These are phyloP conservation scores for Falcaria lacertinaria DNA, from an alignment of 2,888 invertebrate species.

Conservation along the genomic window DNA sequence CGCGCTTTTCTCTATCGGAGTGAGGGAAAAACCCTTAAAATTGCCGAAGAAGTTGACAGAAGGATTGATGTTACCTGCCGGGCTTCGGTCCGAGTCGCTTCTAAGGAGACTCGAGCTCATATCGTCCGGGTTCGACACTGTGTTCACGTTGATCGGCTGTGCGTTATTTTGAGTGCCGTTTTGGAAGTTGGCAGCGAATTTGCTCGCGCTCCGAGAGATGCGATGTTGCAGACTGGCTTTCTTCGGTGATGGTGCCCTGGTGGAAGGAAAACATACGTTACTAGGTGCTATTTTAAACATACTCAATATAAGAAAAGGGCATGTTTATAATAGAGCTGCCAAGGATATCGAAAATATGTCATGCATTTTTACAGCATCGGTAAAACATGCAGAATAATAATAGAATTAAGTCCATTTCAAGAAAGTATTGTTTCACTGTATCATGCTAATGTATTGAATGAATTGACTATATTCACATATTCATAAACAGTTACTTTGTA, in stretches of 20 bases:
- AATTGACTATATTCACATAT: no score
- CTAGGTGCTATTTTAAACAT: no score
- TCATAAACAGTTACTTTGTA: no score
- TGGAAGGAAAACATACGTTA: conserved; percentile 6
- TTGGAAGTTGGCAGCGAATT: conserved; percentile 71
- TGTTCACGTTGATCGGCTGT: conserved; percentile 67
- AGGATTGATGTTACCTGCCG: conserved; percentile 67
- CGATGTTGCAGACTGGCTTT: conserved; percentile 67
- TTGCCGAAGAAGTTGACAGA: conserved; percentile 88
- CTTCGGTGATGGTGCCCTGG: conserved; percentile 68
- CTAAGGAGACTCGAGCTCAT: conserved; percentile 85
- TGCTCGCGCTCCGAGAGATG: conserved; percentile 66
- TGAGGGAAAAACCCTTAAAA: conserved; percentile 91
- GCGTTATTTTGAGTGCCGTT: conserved; percentile 50
- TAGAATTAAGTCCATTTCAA: no score
- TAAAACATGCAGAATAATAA: no score
- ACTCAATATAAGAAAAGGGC: no score
- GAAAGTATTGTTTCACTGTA: no score
- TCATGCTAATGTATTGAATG: no score
- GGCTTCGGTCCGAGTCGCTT: conserved; percentile 70
- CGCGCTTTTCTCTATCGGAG: conserved; percentile 79
- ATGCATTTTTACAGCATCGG: no score
- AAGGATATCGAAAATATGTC: no score
- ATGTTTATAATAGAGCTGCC: no score
- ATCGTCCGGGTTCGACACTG: conserved; percentile 82